Conservation (phyloP, 2,797 vertebrate genomes). For the Garrulus glandarius region DNA sequence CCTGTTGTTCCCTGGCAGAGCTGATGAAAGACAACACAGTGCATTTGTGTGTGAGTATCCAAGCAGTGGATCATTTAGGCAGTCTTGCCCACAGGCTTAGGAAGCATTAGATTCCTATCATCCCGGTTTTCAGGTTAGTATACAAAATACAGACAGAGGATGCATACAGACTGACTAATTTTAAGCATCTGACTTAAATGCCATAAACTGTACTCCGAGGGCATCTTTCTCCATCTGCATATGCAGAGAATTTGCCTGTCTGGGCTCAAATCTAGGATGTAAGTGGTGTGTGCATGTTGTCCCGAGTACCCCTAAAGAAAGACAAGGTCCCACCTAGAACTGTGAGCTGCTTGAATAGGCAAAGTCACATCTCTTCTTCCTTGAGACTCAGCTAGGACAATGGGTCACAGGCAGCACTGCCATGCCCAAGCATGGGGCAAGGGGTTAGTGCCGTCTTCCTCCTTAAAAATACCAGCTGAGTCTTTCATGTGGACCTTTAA, state of each 20-base stretch:
- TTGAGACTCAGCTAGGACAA: neutral
- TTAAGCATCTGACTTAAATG: conserved; percentile 17
- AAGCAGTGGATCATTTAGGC: neutral
- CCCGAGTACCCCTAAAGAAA: neutral
- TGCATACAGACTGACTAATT: neutral
- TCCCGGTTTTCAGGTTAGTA: conserved; percentile 21
- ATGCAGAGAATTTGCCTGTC: conserved; percentile 41
- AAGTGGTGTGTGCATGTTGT: neutral
- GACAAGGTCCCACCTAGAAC: neutral
- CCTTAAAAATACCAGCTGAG: neutral
- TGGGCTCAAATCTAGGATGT: neutral
- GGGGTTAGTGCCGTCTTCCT: neutral
- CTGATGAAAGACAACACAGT: neutral
- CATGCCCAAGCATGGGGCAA: neutral
- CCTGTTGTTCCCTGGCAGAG: neutral
- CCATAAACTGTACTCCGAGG: neutral
- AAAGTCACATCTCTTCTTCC: neutral
- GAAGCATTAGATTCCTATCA: neutral
- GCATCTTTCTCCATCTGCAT: conserved; percentile 2
- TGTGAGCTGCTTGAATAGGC: neutral
- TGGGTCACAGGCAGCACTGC: neutral
- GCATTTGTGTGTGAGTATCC: neutral
- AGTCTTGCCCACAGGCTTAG: neutral
- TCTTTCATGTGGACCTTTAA: neutral
- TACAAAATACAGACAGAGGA: conserved; percentile 1